Base-by-base conservation (phyloP, 2,797 vertebrate genomes). In the Mico argentatus region DNA sequence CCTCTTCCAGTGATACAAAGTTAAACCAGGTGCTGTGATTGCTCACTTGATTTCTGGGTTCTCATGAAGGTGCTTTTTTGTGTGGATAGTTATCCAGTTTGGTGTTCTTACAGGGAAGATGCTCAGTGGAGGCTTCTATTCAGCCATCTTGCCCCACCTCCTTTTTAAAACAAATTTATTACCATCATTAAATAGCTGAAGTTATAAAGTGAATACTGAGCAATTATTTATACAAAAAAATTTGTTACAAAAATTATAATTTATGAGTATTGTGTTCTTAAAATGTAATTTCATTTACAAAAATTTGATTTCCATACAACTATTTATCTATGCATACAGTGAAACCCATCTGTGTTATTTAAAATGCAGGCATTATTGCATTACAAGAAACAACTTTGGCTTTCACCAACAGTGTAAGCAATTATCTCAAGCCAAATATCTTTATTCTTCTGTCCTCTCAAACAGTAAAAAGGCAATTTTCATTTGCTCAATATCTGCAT, bases 361-460 rank as follows among this genome's bases (percentile, higher is more conserved):
- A 96, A 97, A 96, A 97, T 93, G 72, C 93, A 88, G 7, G 79
- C 27, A 33, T 96, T 96, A 94, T 61, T 91, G 52, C 70, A 70
- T 90, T 86, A 75, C 76, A 93, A 96, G 82, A 88, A 96, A 96
- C 26, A 86, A 95, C 73, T 94, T 75, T 5, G 36, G 89, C 59
- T 94, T 94, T 92, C 84, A 67, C 39, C 83, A 91, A 90, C 30
- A 48, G 80, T 73, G 7, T 91, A 85, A 96, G 88, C 88, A 94
- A 94, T 96, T 93, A 94, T 76, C 93, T 93, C 89, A 91, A 97
- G 95, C 46, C 87, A 94, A 95, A 75, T 95, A 96, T 33, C 36
- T 87, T 97, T 96, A 88, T 48, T 85, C 52, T 97, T 96, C 91
- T 85, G 84, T 97, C 77, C 88, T 92, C 91, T 96, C 57, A 92